Percentiles rank a stretch among this genome's conserved stretches.
phyloP scores from a whole-genome alignment of 2,797 vertebrate species.

The Enteromius unitaeniatus region DNA sequence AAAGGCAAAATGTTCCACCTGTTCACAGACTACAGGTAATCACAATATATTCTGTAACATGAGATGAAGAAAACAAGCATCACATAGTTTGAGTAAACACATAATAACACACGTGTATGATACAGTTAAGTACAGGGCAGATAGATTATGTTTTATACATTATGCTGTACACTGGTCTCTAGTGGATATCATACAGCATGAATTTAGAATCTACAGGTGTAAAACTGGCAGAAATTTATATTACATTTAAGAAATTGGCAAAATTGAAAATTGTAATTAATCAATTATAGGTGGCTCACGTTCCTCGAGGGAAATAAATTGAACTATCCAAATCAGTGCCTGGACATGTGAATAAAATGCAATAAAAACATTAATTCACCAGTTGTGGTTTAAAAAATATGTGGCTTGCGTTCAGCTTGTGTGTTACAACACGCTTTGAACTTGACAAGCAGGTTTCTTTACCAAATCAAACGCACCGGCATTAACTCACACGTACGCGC shows the following conservation, averaged over 20 bases:
- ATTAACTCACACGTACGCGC: background rate
- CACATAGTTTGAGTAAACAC: background rate
- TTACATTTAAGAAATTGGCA: background rate
- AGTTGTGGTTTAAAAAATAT: background rate
- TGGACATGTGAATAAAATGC: background rate
- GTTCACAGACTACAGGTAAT: slow-evolving; percentile 49
- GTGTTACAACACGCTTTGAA: slow-evolving; percentile 29
- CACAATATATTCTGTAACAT: slow-evolving; percentile 43
- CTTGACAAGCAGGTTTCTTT: slow-evolving; percentile 10
- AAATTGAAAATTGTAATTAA: background rate
- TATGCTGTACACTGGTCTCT: slow-evolving; percentile 3
- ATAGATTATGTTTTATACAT: background rate
- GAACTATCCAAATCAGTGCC: background rate
- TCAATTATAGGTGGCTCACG: background rate
- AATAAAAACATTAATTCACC: slow-evolving; percentile 8
- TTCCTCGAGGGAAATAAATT: background rate
- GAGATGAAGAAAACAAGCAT: slow-evolving; percentile 7
- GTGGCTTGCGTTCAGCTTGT: background rate
- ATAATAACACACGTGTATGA: background rate
- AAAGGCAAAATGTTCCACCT: slow-evolving; percentile 46
- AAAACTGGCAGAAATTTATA: background rate
- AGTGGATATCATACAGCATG: background rate
- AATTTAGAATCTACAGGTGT: background rate
- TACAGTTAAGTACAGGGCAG: background rate
- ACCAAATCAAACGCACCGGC: background rate